These are phyloP conservation scores for Strongylocentrotus purpuratus DNA, from an alignment of 35 echinoderm and acorn worm genomes.

Conservation along the genomic window DNA sequence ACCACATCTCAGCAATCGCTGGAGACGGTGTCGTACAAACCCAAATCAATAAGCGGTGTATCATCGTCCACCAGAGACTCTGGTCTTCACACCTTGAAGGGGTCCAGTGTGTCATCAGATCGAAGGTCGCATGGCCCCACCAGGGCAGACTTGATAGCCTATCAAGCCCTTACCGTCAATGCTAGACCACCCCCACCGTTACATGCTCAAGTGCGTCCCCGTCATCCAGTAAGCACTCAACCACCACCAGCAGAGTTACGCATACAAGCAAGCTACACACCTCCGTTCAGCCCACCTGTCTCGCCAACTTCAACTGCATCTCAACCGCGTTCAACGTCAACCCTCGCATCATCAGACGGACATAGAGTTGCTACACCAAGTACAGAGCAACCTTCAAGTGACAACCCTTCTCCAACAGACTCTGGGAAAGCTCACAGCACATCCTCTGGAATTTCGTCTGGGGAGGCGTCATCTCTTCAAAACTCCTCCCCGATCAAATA, in stretches of 20 bases:
- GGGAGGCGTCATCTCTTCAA: constrained; percentile 29
- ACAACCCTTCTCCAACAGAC: constrained; percentile 20
- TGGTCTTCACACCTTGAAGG: constrained; percentile 39
- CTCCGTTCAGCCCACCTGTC: neutral
- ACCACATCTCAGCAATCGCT: constrained; percentile 25
- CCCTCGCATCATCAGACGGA: neutral
- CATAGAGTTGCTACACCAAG: constrained; percentile 20
- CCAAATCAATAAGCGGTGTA: constrained; percentile 19
- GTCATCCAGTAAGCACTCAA: neutral
- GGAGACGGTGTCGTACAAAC: constrained; percentile 20
- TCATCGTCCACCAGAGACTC: constrained; percentile 41
- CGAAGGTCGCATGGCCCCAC: neutral
- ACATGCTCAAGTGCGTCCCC: neutral
- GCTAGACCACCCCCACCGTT: constrained; percentile 24
- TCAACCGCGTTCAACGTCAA: constrained; percentile 15
- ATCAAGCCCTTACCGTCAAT: constrained; percentile 29
- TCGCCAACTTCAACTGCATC: constrained; percentile 13
- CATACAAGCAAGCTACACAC: neutral
- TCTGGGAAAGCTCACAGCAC: constrained; percentile 5
- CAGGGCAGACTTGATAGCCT: constrained; percentile 15
- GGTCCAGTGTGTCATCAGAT: constrained; percentile 30
- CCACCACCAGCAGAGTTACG: constrained; percentile 21
- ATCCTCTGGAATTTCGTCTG: constrained; percentile 62
- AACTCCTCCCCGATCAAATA: constrained; percentile 43
- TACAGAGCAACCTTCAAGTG: constrained; percentile 14